phyloP scores from a whole-genome alignment of 2,888 invertebrate species.

The Fabriciana adippe region DNA sequence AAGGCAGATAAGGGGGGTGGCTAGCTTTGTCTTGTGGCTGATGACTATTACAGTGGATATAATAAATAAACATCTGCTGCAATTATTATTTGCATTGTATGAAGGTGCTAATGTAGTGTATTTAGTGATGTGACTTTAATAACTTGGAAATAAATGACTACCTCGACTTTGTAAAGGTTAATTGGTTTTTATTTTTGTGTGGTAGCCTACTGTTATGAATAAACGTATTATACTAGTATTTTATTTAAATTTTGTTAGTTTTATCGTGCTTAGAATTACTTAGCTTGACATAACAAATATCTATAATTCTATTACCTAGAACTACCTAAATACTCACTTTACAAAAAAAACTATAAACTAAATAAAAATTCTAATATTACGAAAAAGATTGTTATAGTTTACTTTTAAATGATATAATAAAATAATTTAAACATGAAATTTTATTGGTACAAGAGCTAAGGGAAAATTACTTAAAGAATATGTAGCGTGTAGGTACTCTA shows the following conservation, averaged over 20 bases:
- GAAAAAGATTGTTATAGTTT: no score
- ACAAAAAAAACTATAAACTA: no score
- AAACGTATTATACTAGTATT: neutral
- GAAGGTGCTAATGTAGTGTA: slow-evolving; percentile 37
- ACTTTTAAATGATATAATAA: no score
- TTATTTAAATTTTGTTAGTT: neutral
- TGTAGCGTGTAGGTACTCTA: slow-evolving; percentile 8
- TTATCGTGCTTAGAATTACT: no score
- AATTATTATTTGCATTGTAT: slow-evolving; percentile 37
- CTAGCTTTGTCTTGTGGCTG: slow-evolving; percentile 55
- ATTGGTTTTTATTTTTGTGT: slow-evolving; percentile 20
- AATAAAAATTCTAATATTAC: no score
- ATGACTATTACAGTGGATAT: slow-evolving; percentile 37
- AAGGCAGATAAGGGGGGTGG: slow-evolving; percentile 73
- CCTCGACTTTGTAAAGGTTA: slow-evolving; percentile 12
- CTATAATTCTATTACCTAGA: no score
- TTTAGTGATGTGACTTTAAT: slow-evolving; percentile 34
- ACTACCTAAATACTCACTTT: no score
- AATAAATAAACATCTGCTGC: slow-evolving; percentile 51
- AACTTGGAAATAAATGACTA: slow-evolving; percentile 20
- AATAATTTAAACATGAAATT: no score
- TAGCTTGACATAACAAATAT: no score
- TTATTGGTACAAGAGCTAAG: slow-evolving; percentile 1
- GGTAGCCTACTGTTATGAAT: neutral
- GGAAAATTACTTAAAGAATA: slow-evolving; percentile 29